Evolutionary conservation across 2,888 invertebrate genomes (phyloP).

Genomic region (Pseudococcus jackbeardsleyi): DNA sequence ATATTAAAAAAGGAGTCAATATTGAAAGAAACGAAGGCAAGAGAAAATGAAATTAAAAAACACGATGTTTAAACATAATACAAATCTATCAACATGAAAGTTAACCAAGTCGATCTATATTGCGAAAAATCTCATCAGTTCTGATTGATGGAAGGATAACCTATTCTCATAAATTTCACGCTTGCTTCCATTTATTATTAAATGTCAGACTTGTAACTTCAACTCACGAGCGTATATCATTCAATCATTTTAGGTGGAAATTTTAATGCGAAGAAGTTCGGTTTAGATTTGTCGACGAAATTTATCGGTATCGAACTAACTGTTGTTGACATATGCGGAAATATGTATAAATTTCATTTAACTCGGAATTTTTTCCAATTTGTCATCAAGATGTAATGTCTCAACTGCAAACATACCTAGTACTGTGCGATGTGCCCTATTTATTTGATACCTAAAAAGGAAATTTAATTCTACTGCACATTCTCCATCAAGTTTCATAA

Average conservation of each 20-base stretch:
- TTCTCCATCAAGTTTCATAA: too few relatives aligned
- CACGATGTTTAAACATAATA: constrained; percentile 27
- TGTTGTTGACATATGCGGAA: constrained; percentile 13
- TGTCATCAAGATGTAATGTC: not conserved
- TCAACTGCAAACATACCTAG: not conserved
- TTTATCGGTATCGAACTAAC: not conserved
- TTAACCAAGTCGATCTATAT: constrained; percentile 58
- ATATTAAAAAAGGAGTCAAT: not conserved
- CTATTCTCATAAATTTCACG: constrained; percentile 63
- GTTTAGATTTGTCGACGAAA: constrained; percentile 35
- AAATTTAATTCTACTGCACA: too few relatives aligned
- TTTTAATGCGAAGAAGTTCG: constrained; percentile 27
- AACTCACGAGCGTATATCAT: constrained; percentile 23
- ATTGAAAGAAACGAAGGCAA: not conserved
- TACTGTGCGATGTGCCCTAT: not conserved
- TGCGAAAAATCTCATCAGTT: constrained; percentile 60
- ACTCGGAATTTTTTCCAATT: constrained; percentile 16
- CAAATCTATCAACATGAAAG: constrained; percentile 60
- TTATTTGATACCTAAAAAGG: not conserved
- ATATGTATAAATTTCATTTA: not conserved
- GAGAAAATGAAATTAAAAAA: not conserved
- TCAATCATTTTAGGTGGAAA: constrained; percentile 36
- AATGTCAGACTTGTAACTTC: constrained; percentile 62
- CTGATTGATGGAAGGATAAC: constrained; percentile 64
- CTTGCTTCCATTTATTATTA: constrained; percentile 61